Base-by-base conservation (phyloP, 1,140 invertebrate genomes). In the Trichonephila inaurata region DNA sequence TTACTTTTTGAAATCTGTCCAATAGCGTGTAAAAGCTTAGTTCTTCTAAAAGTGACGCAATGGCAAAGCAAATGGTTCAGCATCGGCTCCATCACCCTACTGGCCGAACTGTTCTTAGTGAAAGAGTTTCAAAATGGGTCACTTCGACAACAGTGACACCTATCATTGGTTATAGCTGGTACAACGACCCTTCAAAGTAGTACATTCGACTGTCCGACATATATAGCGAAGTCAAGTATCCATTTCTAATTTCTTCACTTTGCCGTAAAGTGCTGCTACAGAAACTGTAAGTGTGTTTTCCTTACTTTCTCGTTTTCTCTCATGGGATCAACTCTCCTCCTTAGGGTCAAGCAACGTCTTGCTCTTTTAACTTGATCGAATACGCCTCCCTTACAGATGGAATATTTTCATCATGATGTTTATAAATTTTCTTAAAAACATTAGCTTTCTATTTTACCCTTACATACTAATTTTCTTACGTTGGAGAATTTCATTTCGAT, bases 71-170 rank as follows among this genome's bases (percentile, higher is more conserved):
- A 81, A 77, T 77, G n/a, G 85, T 87, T 87, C 14, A 87, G 85
- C 61, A 19, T 87, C 85, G 85, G 21, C 85, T 64, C 16, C 72
- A 77, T 77, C 72, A 40, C 72, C 33, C 72, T 40, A 77, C 72
- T 77, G 72, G 72, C 72, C 44, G 51, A 77, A 24, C 69, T 28
- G 77, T 24, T 77, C 40, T 77, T 81, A 61, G 24, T 66, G 66
- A 90, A 81, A 90, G 72, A 81, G 69, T 61, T 90, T 10, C 51
- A 21, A 90, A 90, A 90, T 90, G 89, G 89, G 89, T 90, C 89
- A 90, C 21, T 90, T 81, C 89, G 89, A 90, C 89, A 81, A 90
- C 89, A 90, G 89, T 90, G 89, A 90, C 89, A 90, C 89, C 89
- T 90, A 90, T 69, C 69, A 90, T 33, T 90, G 89, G 89, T 77